Conservation (phyloP, 2,113 vertebrate genomes). For the Poecilia latipinna region DNA sequence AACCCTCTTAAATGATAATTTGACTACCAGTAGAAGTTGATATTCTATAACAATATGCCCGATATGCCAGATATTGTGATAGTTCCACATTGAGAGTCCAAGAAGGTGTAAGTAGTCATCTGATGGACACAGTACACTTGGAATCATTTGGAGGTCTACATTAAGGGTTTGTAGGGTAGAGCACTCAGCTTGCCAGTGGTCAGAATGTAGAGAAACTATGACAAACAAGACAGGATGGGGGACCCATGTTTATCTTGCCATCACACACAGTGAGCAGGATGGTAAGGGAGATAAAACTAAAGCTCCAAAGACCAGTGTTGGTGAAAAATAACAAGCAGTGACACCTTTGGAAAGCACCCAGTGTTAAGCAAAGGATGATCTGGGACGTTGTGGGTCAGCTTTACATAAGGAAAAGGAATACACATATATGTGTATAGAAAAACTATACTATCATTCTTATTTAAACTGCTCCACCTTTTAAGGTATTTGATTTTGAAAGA, state of each 20-base stretch:
- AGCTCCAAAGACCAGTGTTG: too few species aligned
- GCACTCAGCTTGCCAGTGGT: background rate
- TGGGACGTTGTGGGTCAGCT: too few species aligned
- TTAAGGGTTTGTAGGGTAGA: background rate
- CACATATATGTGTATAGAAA: background rate
- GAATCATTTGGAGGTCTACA: too few species aligned
- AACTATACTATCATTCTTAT: background rate
- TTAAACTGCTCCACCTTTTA: constrained; percentile 15
- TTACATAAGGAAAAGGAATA: too few species aligned
- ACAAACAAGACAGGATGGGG: background rate
- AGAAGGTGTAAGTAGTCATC: background rate
- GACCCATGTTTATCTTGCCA: background rate
- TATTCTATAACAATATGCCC: background rate
- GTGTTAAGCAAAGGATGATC: too few species aligned
- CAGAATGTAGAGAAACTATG: background rate
- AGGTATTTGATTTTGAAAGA: constrained; percentile 26
- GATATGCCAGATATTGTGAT: background rate
- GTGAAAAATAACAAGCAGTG: too few species aligned
- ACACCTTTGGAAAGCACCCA: too few species aligned
- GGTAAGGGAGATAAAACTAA: too few species aligned
- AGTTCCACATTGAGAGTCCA: background rate
- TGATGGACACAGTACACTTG: too few species aligned
- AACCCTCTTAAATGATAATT: background rate
- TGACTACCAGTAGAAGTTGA: background rate
- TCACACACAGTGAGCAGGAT: too few species aligned